Conservation (phyloP, 1,140 invertebrate genomes). For the Drosophila nikananu region DNA sequence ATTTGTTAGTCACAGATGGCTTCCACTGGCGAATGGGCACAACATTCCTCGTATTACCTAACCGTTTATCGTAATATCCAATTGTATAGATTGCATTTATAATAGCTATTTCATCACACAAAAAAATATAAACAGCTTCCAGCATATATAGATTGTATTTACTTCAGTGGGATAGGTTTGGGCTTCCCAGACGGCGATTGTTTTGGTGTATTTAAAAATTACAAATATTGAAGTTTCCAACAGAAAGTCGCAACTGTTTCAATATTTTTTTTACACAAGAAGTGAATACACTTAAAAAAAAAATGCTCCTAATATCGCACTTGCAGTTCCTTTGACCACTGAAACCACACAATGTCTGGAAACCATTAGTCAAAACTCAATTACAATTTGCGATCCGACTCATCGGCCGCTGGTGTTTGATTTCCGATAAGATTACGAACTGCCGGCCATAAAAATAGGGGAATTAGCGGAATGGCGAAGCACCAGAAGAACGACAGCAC, state of each 20-base stretch:
- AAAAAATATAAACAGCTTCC: not conserved
- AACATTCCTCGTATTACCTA: not conserved
- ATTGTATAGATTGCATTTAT: not conserved
- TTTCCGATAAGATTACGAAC: constrained; percentile 21
- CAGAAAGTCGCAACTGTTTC: too few relatives aligned
- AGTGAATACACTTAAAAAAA: too few relatives aligned
- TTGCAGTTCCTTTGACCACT: not conserved
- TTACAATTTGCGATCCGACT: constrained; percentile 13
- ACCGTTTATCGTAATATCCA: constrained; percentile 1
- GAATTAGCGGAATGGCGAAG: constrained; percentile 12
- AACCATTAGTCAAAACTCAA: constrained; percentile 10
- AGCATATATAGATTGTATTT: not conserved
- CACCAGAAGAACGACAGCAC: constrained; percentile 13
- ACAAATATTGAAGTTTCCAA: not conserved
- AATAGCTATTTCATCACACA: not conserved
- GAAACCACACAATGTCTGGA: not conserved
- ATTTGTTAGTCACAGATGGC: constrained; percentile 4
- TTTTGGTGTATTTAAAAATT: not conserved
- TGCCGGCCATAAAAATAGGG: constrained; percentile 12
- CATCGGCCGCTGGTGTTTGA: constrained; percentile 12
- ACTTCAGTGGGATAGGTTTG: constrained; percentile 2
- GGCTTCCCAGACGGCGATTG: not conserved
- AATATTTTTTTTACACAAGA: not conserved
- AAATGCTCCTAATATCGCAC: not conserved
- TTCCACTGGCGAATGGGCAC: not conserved